Conservation (phyloP, 2,888 invertebrate genomes). For the Ceramica pisi region DNA sequence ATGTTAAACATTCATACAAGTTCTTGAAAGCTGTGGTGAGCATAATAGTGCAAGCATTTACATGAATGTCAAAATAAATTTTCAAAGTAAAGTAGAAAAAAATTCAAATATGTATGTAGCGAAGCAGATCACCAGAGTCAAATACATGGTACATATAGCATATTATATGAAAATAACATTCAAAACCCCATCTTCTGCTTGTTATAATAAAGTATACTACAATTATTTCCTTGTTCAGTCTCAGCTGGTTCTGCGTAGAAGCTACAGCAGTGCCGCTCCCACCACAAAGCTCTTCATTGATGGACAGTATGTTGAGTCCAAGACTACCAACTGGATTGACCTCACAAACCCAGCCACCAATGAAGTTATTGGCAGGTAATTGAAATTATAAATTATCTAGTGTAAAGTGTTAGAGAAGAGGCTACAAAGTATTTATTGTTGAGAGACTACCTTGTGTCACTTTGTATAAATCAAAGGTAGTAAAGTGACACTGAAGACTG, state of each 20-base stretch:
- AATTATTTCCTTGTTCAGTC: slow-evolving; percentile 72
- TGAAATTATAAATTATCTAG: neutral
- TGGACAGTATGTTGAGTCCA: slow-evolving; percentile 98
- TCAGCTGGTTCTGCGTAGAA: slow-evolving; percentile 80
- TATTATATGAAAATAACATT: neutral
- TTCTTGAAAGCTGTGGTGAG: neutral
- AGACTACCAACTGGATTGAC: slow-evolving; percentile 98
- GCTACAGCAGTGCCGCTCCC: slow-evolving; percentile 91
- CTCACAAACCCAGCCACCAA: slow-evolving; percentile 98
- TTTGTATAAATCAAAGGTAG: too few relatives aligned
- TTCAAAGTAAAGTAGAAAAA: neutral
- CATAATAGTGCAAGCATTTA: neutral
- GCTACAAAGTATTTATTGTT: neutral
- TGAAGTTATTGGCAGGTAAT: slow-evolving; percentile 93
- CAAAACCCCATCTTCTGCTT: neutral
- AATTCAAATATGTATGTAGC: neutral
- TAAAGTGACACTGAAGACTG: too few relatives aligned
- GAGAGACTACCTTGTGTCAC: neutral
- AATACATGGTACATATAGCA: neutral
- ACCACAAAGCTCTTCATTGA: slow-evolving; percentile 98
- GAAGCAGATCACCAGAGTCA: neutral
- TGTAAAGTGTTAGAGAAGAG: neutral
- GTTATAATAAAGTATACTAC: neutral
- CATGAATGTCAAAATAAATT: neutral
- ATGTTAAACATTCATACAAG: neutral